These are phyloP conservation scores for Cavia porcellus DNA, from an alignment of 2,113 vertebrate species.

Conservation along the genomic window DNA sequence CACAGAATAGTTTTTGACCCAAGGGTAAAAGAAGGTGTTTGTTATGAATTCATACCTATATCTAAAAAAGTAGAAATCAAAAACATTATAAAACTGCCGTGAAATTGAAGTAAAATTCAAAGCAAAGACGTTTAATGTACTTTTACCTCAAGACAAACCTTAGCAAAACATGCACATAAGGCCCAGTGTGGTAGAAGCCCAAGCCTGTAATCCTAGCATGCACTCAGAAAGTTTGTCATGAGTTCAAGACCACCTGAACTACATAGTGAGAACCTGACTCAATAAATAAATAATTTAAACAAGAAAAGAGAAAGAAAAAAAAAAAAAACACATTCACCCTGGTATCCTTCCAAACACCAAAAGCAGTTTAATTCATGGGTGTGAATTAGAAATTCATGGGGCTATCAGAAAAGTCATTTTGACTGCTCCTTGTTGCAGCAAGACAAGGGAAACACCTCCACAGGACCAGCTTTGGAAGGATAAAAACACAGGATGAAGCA, in stretches of 20 bases:
- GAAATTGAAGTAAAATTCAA: slow-evolving; percentile 30
- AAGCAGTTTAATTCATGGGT: not conserved
- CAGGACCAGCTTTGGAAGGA: not conserved
- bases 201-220: not conserved
- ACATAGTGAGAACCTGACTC: not conserved
- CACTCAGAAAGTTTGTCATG: not conserved
- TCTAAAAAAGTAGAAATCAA: not conserved
- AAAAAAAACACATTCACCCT: not conserved
- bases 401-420: not conserved
- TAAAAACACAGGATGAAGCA: not conserved
- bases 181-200: not conserved
- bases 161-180: not conserved
- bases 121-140: not conserved
- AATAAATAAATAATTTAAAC: not conserved
- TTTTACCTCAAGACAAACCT: not conserved
- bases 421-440: not conserved
- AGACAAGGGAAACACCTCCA: not conserved
- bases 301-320: not conserved
- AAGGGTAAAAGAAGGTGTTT: slow-evolving; percentile 16
- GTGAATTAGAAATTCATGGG: too few relatives aligned
- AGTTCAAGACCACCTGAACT: not conserved
- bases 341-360: not conserved
- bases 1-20: not conserved
- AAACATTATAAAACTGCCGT: not conserved
- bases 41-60: not conserved